Percentiles rank a stretch among this genome's conserved stretches.
phyloP scores from a whole-genome alignment of 2,113 vertebrate species.

The Paracanthobrama guichenoti region DNA sequence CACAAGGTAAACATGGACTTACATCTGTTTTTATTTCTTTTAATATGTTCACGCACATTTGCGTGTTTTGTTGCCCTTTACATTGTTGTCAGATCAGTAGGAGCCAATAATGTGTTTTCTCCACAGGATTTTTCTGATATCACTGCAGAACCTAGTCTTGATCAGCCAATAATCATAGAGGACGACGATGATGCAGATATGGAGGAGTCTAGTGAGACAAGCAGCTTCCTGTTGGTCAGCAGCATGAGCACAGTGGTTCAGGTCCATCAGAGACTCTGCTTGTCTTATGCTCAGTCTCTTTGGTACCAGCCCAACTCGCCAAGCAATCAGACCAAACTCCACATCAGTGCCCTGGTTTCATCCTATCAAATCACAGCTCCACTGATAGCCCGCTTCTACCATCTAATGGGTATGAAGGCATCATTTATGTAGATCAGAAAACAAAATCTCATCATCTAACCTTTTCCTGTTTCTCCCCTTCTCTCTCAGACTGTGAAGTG shows the following conservation, averaged over 20 bases:
- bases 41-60: neutral
- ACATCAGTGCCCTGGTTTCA: constrained; percentile 82
- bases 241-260: constrained; percentile 82
- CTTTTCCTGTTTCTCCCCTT: neutral
- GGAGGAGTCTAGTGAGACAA: constrained; percentile 53
- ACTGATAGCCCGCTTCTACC: constrained; percentile 85
- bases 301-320: constrained; percentile 83
- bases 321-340: constrained; percentile 75
- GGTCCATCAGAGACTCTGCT: constrained; percentile 85
- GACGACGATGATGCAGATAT: constrained; percentile 62
- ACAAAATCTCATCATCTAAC: neutral
- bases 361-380: constrained; percentile 91
- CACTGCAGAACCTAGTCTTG: constrained; percentile 77
- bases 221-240: constrained; percentile 70
- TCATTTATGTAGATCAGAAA: neutral
- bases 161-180: constrained; percentile 75
- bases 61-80: neutral
- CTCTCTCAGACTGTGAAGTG: constrained; percentile 81
- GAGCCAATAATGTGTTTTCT: neutral
- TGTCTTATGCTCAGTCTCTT: constrained; percentile 81
- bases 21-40: neutral
- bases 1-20: constrained; percentile 73
- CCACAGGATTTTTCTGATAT: constrained; percentile 93
- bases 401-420: constrained; percentile 82
- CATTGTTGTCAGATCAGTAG: neutral